Evolutionary conservation across 2,113 vertebrate species (phyloP).

Genomic region (Eulemur rufifrons): DNA sequence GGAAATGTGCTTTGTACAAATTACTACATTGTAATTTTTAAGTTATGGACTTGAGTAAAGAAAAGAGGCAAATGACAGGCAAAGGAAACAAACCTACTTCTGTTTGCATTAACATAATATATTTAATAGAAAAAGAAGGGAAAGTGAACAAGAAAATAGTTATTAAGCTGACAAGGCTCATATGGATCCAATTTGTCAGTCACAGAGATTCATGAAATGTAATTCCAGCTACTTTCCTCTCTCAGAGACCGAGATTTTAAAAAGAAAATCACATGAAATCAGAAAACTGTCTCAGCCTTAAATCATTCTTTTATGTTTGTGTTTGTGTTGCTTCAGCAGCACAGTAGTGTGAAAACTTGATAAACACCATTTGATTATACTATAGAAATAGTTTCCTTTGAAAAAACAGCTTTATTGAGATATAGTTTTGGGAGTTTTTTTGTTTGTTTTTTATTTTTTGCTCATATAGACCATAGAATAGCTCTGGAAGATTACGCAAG

Average conservation of each 20-base stretch:
- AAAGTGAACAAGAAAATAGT: conserved; percentile 70
- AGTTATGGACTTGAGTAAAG: conserved; percentile 78
- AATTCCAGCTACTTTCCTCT: conserved; percentile 59
- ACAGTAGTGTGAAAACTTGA: conserved; percentile 11
- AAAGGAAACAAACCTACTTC: conserved; percentile 79
- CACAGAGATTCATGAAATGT: conserved; percentile 62
- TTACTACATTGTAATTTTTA: conserved; percentile 73
- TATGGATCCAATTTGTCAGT: conserved; percentile 72
- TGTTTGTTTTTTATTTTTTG: background rate
- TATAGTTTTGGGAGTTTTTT: background rate
- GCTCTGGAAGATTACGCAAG: conserved; percentile 25
- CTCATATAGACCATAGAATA: conserved; percentile 42
- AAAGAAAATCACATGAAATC: conserved; percentile 40
- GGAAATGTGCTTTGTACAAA: conserved; percentile 73
- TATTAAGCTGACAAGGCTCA: conserved; percentile 79
- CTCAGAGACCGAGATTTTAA: conserved; percentile 55
- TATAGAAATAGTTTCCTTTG: conserved; percentile 35
- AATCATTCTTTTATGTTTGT: conserved; percentile 47
- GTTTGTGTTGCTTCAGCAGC: conserved; percentile 44
- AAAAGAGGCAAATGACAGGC: conserved; percentile 80
- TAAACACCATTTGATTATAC: conserved; percentile 13
- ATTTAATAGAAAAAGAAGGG: conserved; percentile 73
- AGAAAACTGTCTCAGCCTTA: conserved; percentile 29
- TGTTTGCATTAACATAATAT: conserved; percentile 74
- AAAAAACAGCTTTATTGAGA: conserved; percentile 11